Conservation (phyloP, 1,140 invertebrate genomes). For the Hermatobates lingyangjiaoensis region DNA sequence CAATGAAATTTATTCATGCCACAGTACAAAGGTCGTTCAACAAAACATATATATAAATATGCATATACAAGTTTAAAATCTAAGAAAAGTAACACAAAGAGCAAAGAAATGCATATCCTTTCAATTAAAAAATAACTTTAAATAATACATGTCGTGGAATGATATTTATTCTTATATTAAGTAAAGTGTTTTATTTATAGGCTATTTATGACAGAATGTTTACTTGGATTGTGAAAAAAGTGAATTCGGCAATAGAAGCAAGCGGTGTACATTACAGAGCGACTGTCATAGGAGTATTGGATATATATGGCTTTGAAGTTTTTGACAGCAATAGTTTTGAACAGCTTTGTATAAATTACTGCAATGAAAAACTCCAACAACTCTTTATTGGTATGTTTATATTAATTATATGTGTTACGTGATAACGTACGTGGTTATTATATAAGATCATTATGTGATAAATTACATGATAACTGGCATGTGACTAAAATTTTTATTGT, state of each 20-base stretch:
- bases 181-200: slow-evolving; percentile 24
- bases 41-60: too few species aligned
- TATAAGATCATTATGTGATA: too few species aligned
- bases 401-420: too few species aligned
- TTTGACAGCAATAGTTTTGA: slow-evolving; percentile 90
- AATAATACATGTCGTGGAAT: background rate
- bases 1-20: too few species aligned
- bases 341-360: slow-evolving; percentile 94
- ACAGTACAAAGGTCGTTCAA: too few species aligned
- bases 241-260: slow-evolving; percentile 61
- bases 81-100: too few species aligned
- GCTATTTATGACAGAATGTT: slow-evolving; percentile 84
- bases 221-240: slow-evolving; percentile 74
- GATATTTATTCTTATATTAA: slow-evolving; percentile 5
- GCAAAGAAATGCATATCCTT: too few species aligned
- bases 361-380: slow-evolving; percentile 92
- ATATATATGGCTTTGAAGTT: slow-evolving; percentile 96
- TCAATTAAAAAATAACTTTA: background rate
- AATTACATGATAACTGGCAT: too few species aligned
- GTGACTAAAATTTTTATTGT: too few species aligned
- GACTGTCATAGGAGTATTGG: slow-evolving; percentile 83
- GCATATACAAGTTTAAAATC: too few species aligned
- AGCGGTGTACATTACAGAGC: slow-evolving; percentile 30
- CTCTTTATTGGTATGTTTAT: slow-evolving; percentile 68
- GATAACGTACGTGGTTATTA: too few species aligned